These are phyloP conservation scores for Chionoecetes opilio DNA, from an alignment of 1,140 invertebrate genomes.

Conservation along the genomic window DNA sequence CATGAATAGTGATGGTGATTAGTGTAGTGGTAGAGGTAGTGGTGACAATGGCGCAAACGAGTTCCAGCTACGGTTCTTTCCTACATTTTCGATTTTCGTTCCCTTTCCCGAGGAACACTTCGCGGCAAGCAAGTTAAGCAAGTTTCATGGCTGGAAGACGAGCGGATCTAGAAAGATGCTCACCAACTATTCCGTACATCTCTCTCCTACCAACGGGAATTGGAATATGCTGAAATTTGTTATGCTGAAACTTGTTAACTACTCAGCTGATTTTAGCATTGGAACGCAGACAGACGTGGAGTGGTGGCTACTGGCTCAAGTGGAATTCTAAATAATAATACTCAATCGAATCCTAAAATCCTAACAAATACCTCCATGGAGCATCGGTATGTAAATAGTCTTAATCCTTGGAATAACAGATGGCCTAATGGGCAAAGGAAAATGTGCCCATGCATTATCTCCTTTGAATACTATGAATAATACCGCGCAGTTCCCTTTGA, in stretches of 20 bases:
- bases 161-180: background rate
- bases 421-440: too few relatives aligned
- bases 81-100: background rate
- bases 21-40: background rate
- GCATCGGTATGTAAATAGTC: too few relatives aligned
- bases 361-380: too few relatives aligned
- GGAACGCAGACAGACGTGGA: too few relatives aligned
- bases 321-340: too few relatives aligned
- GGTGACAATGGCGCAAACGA: background rate
- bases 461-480: too few relatives aligned
- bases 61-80: background rate
- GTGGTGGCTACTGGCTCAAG: too few relatives aligned
- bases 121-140: background rate
- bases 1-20: background rate
- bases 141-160: background rate
- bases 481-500: too few relatives aligned
- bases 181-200: conserved; percentile 10
- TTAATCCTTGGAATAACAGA: too few relatives aligned
- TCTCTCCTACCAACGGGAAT: background rate
- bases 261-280: background rate
- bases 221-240: background rate
- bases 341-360: too few relatives aligned
- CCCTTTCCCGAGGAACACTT: background rate
- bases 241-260: background rate
- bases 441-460: too few relatives aligned